phyloP scores from a whole-genome alignment of 2,797 vertebrate genomes.

The Cynopterus sphinx region DNA sequence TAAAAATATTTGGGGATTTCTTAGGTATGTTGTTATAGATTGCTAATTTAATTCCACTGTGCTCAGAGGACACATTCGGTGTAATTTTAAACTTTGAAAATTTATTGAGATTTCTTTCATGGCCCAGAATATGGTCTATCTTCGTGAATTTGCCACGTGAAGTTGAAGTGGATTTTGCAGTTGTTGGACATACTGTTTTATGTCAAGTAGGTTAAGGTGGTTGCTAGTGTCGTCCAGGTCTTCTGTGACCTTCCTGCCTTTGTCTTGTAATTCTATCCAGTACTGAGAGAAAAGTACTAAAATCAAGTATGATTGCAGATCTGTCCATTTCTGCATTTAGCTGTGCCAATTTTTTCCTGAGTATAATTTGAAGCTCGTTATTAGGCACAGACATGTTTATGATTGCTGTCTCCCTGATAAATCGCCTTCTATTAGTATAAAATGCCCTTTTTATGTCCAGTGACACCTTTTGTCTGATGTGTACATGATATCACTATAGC shows the following conservation, averaged over 20 bases:
- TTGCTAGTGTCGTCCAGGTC: not conserved
- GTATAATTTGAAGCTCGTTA: not conserved
- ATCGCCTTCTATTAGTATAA: not conserved
- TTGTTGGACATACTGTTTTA: not conserved
- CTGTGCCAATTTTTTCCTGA: not conserved
- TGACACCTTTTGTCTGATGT: not conserved
- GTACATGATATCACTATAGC: not conserved
- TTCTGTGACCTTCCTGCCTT: not conserved
- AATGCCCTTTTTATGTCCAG: not conserved
- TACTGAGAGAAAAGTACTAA: not conserved
- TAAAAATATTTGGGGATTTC: not conserved
- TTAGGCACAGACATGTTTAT: not conserved
- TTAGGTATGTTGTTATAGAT: not conserved
- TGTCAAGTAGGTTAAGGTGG: not conserved
- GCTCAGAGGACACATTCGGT: not conserved
- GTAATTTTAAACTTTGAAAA: slow-evolving; percentile 22
- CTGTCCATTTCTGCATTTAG: not conserved
- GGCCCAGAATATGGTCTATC: not conserved
- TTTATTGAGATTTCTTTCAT: not conserved
- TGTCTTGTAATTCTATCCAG: not conserved
- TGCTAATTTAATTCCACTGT: slow-evolving; percentile 7
- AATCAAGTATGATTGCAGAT: not conserved
- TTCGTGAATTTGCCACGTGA: not conserved
- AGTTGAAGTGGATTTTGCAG: not conserved
- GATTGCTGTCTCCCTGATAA: not conserved